Evolutionary conservation across 2,888 invertebrate genomes (phyloP), one percentile per base, ranked within the genome.

Genomic region (Ischnus inquisitorius): DNA sequence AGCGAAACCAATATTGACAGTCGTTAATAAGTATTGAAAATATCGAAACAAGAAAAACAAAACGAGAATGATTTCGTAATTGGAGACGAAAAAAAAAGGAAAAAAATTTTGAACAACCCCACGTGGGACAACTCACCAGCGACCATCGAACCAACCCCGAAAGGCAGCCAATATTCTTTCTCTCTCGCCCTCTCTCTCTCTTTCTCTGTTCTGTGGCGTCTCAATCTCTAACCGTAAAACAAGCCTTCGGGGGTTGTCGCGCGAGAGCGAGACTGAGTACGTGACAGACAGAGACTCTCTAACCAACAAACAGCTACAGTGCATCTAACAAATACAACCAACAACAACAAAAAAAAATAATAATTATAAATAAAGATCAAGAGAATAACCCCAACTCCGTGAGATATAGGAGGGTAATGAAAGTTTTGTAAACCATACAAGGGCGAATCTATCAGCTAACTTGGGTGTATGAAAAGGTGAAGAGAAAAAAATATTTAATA

Each of bases 281-380:
- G 91, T 91, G 92, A 93, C 92, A 93, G 92, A 93, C 90, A 92
- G 92, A 93, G 92, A 46, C 60, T 60, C 60, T 60, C 91, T 93
- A 93, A 93, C 91, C 93, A 93, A 93, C 92, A 93, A 92, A 93
- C 93, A 93, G 93, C 93, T 93, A 93, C 93, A 93, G 93, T 93
- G 93, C 93, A 93, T 93, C 93, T 93, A 93, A 93, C 92, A 93
- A 93, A 93, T 93, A 93, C 92, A 93, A 92, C 93, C 93, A 93
- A 93, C 91, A 93, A 93, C 91, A 93, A 93, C 90, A 87, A 87
- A 86, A 88, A 92, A 71, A 65, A 88, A 92, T 34, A 34, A 79
- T 65, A 83, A 86, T 81, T 91, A 92, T 92, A 92, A 92, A 92
- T 92, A 92, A 92, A 93, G 88, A 88, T 90, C 88, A 83, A n/a